These are phyloP conservation scores for Prenolepis imparis DNA, from an alignment of 2,888 invertebrate species.

Conservation along the genomic window DNA sequence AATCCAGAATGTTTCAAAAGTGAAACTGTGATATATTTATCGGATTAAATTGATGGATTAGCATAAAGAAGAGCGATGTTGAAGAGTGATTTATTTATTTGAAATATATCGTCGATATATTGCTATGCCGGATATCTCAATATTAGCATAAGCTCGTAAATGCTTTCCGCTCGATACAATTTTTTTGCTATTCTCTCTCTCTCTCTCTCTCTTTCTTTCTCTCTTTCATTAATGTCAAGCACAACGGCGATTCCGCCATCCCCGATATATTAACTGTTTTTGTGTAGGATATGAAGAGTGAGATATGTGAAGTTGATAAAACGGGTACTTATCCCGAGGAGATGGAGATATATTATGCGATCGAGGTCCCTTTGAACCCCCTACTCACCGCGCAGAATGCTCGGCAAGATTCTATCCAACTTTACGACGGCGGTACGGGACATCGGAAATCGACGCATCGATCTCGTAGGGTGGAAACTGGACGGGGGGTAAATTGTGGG, in stretches of 20 bases:
- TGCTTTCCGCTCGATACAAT: slow-evolving; percentile 41
- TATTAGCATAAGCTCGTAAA: slow-evolving; percentile 58
- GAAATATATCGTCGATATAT: slow-evolving; percentile 52
- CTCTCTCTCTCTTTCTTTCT: slow-evolving; percentile 8
- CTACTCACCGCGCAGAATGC: slow-evolving; percentile 57
- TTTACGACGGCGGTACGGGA: slow-evolving; percentile 71
- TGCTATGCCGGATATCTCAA: slow-evolving; percentile 51
- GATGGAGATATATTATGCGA: slow-evolving; percentile 64
- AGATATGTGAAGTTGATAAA: slow-evolving; percentile 53
- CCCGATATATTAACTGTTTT: slow-evolving; percentile 56
- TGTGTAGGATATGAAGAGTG: slow-evolving; percentile 45
- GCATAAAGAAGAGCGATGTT: slow-evolving; percentile 47
- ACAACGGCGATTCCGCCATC: slow-evolving; percentile 30
- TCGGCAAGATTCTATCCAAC: slow-evolving; percentile 68
- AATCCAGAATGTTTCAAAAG: slow-evolving; percentile 34
- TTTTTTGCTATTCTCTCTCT: slow-evolving; percentile 9
- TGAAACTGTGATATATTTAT: slow-evolving; percentile 37
- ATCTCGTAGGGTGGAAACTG: slow-evolving; percentile 75
- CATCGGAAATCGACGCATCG: slow-evolving; percentile 82
- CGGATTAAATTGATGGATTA: slow-evolving; percentile 52
- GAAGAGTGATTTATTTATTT: slow-evolving; percentile 37
- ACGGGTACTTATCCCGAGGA: slow-evolving; percentile 51
- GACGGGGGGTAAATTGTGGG: slow-evolving; percentile 72
- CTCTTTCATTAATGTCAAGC: slow-evolving; percentile 52
- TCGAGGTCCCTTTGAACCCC: slow-evolving; percentile 59